These are phyloP conservation scores for Muscidifurax raptorellus DNA, from an alignment of 1,140 invertebrate species.

Conservation along the genomic window DNA sequence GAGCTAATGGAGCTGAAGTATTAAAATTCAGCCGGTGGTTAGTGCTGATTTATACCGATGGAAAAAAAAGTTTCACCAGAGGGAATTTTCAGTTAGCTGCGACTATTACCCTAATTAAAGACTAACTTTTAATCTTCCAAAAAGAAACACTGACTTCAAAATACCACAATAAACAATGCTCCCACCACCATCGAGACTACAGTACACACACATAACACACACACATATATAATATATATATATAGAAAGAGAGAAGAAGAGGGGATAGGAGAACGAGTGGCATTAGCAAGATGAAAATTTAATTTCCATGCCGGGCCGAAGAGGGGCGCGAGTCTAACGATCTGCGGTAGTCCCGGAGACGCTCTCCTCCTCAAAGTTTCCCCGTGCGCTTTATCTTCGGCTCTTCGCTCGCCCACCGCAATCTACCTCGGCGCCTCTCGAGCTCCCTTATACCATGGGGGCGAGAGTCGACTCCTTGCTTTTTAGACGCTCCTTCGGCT, in stretches of 20 bases:
- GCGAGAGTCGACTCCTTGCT: background rate
- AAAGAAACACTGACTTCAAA: background rate
- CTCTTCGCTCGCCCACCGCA: background rate
- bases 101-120: background rate
- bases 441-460: background rate
- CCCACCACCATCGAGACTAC: background rate
- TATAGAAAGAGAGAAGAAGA: background rate
- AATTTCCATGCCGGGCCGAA: constrained; percentile 44
- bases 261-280: background rate
- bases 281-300: constrained; percentile 53
- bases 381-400: constrained; percentile 39
- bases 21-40: constrained; percentile 16
- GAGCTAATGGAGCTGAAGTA: background rate
- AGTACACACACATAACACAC: no score
- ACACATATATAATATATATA: background rate
- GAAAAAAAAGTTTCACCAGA: background rate
- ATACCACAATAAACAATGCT: constrained; percentile 17
- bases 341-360: constrained; percentile 41
- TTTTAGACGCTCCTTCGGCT: background rate
- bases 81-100: background rate
- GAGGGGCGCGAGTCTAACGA: constrained; percentile 39
- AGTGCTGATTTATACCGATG: background rate
- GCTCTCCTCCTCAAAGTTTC: constrained; percentile 33
- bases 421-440: background rate
- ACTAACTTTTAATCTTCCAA: background rate